Conservation (phyloP, 2,797 vertebrate species). For the Lepus oiostolus region DNA sequence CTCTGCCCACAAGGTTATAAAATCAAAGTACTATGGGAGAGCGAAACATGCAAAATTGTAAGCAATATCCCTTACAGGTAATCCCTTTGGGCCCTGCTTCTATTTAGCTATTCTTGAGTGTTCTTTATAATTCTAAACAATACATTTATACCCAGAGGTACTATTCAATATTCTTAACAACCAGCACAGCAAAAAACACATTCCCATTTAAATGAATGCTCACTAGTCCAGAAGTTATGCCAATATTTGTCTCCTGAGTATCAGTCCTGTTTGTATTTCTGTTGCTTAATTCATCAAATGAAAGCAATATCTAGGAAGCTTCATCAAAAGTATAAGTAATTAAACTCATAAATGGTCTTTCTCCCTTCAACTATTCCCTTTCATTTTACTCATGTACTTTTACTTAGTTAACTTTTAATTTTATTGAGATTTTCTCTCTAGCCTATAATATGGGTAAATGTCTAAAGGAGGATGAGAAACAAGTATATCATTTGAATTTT, state of each 20-base stretch:
- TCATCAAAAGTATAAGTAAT: conserved; percentile 21
- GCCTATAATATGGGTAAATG: not conserved
- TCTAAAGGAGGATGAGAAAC: not conserved
- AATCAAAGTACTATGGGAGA: not conserved
- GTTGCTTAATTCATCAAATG: conserved; percentile 35
- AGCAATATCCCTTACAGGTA: not conserved
- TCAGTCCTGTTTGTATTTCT: not conserved
- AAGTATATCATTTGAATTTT: not conserved
- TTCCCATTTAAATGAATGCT: not conserved
- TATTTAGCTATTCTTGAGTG: not conserved
- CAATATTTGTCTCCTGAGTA: not conserved
- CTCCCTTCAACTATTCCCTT: not conserved
- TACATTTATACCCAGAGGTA: not conserved
- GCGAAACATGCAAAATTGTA: not conserved
- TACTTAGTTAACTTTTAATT: not conserved
- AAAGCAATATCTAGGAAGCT: conserved; percentile 1
- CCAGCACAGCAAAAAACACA: not conserved
- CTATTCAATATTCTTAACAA: conserved; percentile 9
- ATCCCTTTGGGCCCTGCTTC: not conserved
- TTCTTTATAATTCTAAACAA: conserved; percentile 37
- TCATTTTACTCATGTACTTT: not conserved
- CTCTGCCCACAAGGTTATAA: not conserved
- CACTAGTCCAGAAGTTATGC: not conserved
- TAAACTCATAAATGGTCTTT: not conserved
- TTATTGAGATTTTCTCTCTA: not conserved